Conservation (phyloP, 2,113 vertebrate genomes). For the Epinephelus moara region DNA sequence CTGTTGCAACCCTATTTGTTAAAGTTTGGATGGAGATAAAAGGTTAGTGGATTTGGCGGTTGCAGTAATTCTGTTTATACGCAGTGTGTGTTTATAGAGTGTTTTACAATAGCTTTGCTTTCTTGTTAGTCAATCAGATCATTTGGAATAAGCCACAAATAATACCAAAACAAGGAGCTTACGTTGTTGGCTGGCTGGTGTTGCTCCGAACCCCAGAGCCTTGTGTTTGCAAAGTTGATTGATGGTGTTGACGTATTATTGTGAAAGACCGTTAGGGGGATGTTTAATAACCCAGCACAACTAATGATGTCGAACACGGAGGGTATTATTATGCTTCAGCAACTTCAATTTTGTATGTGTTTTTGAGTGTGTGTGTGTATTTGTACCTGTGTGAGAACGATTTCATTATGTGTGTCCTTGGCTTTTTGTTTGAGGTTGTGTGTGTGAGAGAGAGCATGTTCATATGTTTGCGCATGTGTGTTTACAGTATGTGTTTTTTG, state of each 20-base stretch:
- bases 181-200: neutral
- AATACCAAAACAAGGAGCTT: neutral
- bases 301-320: slow-evolving; percentile 71
- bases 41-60: too few species aligned
- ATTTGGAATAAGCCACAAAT: neutral
- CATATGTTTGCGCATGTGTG: neutral
- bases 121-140: neutral
- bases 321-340: slow-evolving; percentile 49
- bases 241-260: slow-evolving; percentile 63
- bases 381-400: neutral
- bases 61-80: too few species aligned
- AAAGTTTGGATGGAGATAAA: too few species aligned
- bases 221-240: slow-evolving; percentile 53
- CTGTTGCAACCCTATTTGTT: too few species aligned
- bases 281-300: slow-evolving; percentile 75
- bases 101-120: too few species aligned
- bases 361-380: neutral
- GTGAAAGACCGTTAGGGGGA: slow-evolving; percentile 52
- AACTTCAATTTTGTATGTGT: slow-evolving; percentile 7
- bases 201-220: slow-evolving; percentile 25
- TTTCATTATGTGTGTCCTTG: neutral
- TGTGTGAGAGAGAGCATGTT: neutral
- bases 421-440: neutral
- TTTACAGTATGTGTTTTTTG: too few species aligned
- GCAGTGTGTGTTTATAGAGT: too few species aligned